These are phyloP conservation scores for Hyphantria cunea DNA, from an alignment of 1,140 invertebrate species.

Conservation along the genomic window DNA sequence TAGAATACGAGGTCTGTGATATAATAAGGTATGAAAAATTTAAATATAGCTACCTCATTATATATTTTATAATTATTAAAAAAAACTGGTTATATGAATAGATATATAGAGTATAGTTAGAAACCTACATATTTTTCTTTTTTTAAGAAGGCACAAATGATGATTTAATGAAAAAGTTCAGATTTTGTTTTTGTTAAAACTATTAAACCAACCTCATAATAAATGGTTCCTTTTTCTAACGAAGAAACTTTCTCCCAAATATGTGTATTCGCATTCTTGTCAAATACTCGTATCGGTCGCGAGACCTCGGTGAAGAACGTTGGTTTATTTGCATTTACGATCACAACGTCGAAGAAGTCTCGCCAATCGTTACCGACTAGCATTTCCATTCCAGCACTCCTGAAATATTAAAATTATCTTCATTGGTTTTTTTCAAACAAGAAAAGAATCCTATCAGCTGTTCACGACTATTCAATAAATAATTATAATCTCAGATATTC, in stretches of 20 bases:
- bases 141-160: too few relatives aligned
- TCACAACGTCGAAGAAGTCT: conserved; percentile 96
- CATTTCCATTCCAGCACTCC: conserved; percentile 95
- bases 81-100: too few relatives aligned
- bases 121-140: too few relatives aligned
- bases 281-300: conserved; percentile 94
- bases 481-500: too few relatives aligned
- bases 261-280: conserved; percentile 89
- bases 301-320: conserved; percentile 97
- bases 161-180: too few relatives aligned
- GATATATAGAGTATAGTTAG: too few relatives aligned
- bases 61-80: too few relatives aligned
- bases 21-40: too few relatives aligned
- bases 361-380: conserved; percentile 95
- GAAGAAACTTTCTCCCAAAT: conserved; percentile 95
- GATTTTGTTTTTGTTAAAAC: background rate
- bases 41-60: too few relatives aligned
- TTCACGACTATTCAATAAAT: too few relatives aligned
- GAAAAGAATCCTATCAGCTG: background rate
- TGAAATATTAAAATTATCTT: conserved; percentile 68
- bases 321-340: conserved; percentile 97
- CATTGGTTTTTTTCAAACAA: background rate
- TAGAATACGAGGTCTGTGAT: too few relatives aligned
- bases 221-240: conserved; percentile 94
- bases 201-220: conserved; percentile 90